Conservation (phyloP, 2,888 invertebrate genomes). For the Palloptera scutellata region DNA sequence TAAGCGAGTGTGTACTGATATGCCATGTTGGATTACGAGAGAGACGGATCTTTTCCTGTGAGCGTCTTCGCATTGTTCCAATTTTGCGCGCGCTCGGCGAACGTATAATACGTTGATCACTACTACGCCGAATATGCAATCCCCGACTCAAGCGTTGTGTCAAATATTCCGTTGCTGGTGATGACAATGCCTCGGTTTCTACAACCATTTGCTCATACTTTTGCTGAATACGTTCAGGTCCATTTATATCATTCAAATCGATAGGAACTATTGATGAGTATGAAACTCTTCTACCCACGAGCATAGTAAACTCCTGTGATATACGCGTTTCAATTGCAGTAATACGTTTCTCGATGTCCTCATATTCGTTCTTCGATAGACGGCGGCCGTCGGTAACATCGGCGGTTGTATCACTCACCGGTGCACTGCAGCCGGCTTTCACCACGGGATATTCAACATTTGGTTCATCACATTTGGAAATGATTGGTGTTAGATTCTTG, state of each 20-base stretch:
- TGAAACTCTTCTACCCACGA: slow-evolving; percentile 31
- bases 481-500: not conserved
- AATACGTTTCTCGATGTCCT: slow-evolving; percentile 79
- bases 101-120: slow-evolving; percentile 75
- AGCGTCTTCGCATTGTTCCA: slow-evolving; percentile 76
- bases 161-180: slow-evolving; percentile 70
- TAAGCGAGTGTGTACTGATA: slow-evolving; percentile 49
- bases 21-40: slow-evolving; percentile 75
- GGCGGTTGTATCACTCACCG: not conserved
- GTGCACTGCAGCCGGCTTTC: slow-evolving; percentile 26
- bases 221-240: slow-evolving; percentile 73
- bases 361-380: slow-evolving; percentile 78
- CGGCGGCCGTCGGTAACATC: slow-evolving; percentile 48
- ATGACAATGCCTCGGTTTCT: slow-evolving; percentile 67
- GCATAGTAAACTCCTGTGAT: slow-evolving; percentile 71
- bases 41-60: slow-evolving; percentile 70
- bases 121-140: slow-evolving; percentile 75
- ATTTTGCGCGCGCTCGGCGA: slow-evolving; percentile 86
- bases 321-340: slow-evolving; percentile 76
- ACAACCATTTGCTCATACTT: slow-evolving; percentile 78
- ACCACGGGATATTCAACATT: not conserved
- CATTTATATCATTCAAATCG: slow-evolving; percentile 46
- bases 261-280: slow-evolving; percentile 35
- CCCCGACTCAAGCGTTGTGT: slow-evolving; percentile 73
- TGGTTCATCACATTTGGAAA: no score